These are phyloP conservation scores for Dendrocopos noguchii DNA, from an alignment of 2,113 vertebrate species.

Conservation along the genomic window DNA sequence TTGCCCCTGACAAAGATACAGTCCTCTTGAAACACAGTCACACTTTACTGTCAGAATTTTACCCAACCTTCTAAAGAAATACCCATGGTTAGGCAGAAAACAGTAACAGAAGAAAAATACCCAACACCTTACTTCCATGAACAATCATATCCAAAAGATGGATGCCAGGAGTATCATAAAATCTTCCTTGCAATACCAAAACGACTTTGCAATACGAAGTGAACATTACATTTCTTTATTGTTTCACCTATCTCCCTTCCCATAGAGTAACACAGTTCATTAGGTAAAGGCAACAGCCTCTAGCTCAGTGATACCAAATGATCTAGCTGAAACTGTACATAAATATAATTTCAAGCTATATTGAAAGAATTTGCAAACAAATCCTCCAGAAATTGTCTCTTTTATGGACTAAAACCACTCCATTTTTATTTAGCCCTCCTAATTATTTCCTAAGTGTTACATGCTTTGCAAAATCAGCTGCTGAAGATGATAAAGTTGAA, in stretches of 20 bases:
- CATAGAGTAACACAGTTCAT: not conserved
- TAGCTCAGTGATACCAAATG: not conserved
- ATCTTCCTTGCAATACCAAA: not conserved
- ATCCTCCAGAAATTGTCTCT: not conserved
- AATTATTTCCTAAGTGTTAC: not conserved
- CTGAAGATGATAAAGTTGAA: not conserved
- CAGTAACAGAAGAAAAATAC: not conserved
- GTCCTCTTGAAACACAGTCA: not conserved
- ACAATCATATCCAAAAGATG: not conserved
- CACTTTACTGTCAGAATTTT: not conserved
- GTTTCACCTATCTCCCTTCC: not conserved
- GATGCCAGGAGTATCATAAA: not conserved
- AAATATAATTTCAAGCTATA: not conserved
- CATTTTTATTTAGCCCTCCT: not conserved
- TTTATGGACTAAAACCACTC: not conserved
- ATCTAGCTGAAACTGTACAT: not conserved
- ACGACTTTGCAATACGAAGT: not conserved
- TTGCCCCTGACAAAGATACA: not conserved
- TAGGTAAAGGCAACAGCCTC: not conserved
- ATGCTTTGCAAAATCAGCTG: not conserved
- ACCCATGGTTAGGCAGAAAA: not conserved
- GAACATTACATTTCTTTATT: not conserved
- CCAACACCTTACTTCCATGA: not conserved
- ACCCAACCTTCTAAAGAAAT: not conserved
- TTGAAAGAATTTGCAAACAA: not conserved